phyloP scores from a whole-genome alignment of 2,113 vertebrate species.

The Rana temporaria region DNA sequence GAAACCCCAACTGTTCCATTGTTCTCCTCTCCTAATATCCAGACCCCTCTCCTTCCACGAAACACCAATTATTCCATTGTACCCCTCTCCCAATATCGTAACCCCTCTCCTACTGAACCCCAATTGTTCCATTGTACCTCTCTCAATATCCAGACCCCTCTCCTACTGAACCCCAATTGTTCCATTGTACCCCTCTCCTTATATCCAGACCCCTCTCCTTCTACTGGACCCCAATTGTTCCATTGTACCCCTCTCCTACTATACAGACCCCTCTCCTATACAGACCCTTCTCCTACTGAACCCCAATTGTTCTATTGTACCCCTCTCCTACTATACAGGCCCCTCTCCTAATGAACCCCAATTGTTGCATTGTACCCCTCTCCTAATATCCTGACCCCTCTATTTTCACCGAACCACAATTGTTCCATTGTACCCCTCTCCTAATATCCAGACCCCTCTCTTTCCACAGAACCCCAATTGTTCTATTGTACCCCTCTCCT shows the following conservation, averaged over 20 bases:
- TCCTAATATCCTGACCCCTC: not conserved
- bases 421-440: too few relatives aligned
- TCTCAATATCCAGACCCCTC: not conserved
- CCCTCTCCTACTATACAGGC: not conserved
- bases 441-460: constrained; percentile 35
- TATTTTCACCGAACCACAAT: too few relatives aligned
- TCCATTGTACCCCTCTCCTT: constrained; percentile 22
- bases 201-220: constrained; percentile 43
- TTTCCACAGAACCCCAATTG: too few relatives aligned
- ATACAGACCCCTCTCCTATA: too few relatives aligned
- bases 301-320: not conserved
- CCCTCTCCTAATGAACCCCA: not conserved
- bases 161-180: not conserved
- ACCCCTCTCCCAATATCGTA: too few relatives aligned
- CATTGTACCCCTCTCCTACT: too few relatives aligned
- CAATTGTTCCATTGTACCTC: not conserved
- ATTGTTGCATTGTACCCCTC: not conserved
- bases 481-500: too few relatives aligned
- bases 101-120: not conserved
- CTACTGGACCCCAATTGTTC: too few relatives aligned
- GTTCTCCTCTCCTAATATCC: not conserved
- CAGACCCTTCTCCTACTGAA: not conserved
- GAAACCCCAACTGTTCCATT: not conserved
- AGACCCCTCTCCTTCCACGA: constrained; percentile 11
- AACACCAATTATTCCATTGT: too few relatives aligned